Base-by-base conservation (phyloP, 2,797 vertebrate species). In the Sebastiscus tertius region DNA sequence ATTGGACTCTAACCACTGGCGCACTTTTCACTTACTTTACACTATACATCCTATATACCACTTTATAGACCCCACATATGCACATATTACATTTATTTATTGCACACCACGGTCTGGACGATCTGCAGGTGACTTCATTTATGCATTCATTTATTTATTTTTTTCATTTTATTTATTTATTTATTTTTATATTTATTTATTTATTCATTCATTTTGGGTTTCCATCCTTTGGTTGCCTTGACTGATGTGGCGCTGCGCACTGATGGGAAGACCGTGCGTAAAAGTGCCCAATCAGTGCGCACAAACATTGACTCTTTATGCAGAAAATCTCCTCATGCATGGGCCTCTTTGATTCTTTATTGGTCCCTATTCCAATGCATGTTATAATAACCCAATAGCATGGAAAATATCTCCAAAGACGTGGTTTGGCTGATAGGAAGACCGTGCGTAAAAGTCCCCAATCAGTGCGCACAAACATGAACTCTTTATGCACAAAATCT, bases 61-160 rank as follows among this genome's bases (percentile, higher is more conserved):
- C 0, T 39, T 39, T 39, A 39, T 39, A 39, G 36, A 39, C 2
- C 14, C 5, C 36, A 39, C 12, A 39, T 39, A 39, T 39, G 36
- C 36, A 39, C 36, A 39, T 39, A 39, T 39, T 39, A 39, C 36
- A 39, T 39, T 39, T 39, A 39, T 39, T 39, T 39, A 39, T 39
- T 39, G 12, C 36, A 39, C 97, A 98, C 5, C 97, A 97, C 79
- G 94, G 96, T 87, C 80, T 98, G 82, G 98, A 99, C 8, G 98
- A 99, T 52, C 90, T 99, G 65, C 98, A 99, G 97, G 98, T 97
- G 90, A 95, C 67, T 89, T 42, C 1, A 1, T 42, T 31, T 42
- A 29, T 27, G 31, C 36, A 42, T 39, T 33, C 22, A 7, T 33
- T 36, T n/a, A 36, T 54, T n/a, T 14, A 29, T 59, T 62, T 2